Evolutionary conservation across 2,888 invertebrate species (phyloP).

Genomic region (Suillia variegata): DNA sequence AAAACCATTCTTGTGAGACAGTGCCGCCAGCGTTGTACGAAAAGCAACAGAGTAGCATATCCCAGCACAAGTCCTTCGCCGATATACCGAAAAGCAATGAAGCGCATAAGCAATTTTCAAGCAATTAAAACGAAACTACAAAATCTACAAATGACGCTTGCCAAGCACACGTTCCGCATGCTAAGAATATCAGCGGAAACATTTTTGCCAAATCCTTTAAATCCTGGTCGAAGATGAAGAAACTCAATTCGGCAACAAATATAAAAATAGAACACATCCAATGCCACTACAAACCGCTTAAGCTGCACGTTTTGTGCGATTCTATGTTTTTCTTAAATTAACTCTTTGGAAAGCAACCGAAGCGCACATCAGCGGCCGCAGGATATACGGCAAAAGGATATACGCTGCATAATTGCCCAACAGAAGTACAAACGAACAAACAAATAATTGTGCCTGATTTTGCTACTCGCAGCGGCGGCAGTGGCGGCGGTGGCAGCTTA

Average conservation of each 20-base stretch:
- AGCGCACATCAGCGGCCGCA: slow-evolving; percentile 27
- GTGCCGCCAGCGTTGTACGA: slow-evolving; percentile 22
- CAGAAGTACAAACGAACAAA: slow-evolving; percentile 38
- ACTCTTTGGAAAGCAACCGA: slow-evolving; percentile 41
- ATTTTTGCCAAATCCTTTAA: background rate
- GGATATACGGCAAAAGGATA: background rate
- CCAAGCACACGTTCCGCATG: background rate
- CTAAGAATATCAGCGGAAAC: background rate
- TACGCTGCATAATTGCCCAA: background rate
- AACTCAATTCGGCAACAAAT: background rate
- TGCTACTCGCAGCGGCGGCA: background rate
- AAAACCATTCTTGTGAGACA: slow-evolving; percentile 16
- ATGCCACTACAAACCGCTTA: background rate
- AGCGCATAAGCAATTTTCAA: slow-evolving; percentile 51
- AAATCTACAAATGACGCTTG: background rate
- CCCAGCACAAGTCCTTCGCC: background rate
- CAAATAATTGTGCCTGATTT: slow-evolving; percentile 44
- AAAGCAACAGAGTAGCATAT: background rate
- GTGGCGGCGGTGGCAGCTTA: background rate
- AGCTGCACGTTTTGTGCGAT: slow-evolving; percentile 20
- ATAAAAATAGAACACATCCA: no score
- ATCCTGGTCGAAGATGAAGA: background rate
- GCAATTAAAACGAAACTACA: slow-evolving; percentile 47
- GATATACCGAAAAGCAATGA: slow-evolving; percentile 35
- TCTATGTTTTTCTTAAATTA: slow-evolving; percentile 47